These are phyloP conservation scores for Phaedon cochleariae DNA, from an alignment of 2,888 invertebrate genomes.

Conservation along the genomic window DNA sequence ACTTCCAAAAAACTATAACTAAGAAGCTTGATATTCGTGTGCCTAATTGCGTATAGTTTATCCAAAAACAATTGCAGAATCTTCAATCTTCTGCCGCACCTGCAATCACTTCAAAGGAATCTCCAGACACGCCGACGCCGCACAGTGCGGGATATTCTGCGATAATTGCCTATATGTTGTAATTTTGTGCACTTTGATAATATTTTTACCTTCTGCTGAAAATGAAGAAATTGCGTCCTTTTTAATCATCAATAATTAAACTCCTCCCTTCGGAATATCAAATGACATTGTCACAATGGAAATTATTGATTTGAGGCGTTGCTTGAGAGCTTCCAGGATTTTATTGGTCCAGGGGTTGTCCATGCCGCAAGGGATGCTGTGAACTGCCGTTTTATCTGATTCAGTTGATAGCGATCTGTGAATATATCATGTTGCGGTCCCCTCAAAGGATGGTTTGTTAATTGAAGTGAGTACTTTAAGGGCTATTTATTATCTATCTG, in stretches of 20 bases:
- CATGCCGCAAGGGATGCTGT: constrained; percentile 47
- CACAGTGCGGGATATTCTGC: no score
- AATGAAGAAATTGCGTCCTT: background rate
- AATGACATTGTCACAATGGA: constrained; percentile 43
- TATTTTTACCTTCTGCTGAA: background rate
- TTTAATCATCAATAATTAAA: constrained; percentile 12
- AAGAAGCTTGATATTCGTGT: no score
- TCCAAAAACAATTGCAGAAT: no score
- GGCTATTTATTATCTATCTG: no score
- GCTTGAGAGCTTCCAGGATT: constrained; percentile 24
- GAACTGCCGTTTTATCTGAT: constrained; percentile 20
- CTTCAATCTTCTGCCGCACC: no score
- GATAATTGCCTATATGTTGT: no score
- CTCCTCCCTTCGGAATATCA: constrained; percentile 40
- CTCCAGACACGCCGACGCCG: no score
- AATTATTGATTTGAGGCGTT: constrained; percentile 51
- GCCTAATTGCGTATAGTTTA: no score
- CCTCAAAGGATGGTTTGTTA: constrained; percentile 10
- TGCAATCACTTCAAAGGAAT: no score
- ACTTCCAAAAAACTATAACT: no score
- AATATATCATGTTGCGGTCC: constrained; percentile 17
- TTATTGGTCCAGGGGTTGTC: constrained; percentile 51
- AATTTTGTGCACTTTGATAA: no score
- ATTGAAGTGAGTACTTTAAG: constrained; percentile 23
- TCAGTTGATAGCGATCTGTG: constrained; percentile 34